These are phyloP conservation scores for Bembecia ichneumoniformis DNA, from an alignment of 2,888 invertebrate species.

Conservation along the genomic window DNA sequence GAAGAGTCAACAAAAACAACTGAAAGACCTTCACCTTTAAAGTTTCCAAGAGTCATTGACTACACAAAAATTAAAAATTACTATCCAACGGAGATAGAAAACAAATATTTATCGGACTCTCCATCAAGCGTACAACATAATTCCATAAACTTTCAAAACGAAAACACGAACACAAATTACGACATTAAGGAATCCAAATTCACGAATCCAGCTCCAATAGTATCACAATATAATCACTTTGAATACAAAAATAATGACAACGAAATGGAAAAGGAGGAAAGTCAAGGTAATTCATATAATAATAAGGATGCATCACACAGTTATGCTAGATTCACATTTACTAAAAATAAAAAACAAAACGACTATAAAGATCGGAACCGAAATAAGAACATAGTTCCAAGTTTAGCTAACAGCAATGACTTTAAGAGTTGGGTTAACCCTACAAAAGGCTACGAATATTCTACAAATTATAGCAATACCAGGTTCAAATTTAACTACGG, in stretches of 20 bases:
- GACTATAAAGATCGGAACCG: slow-evolving; percentile 45
- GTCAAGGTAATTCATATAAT: slow-evolving; percentile 17
- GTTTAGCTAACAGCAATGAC: slow-evolving; percentile 18
- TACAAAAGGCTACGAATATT: slow-evolving; percentile 46
- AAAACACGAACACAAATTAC: slow-evolving; percentile 20
- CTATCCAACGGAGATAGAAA: slow-evolving; percentile 40
- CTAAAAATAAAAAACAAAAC: slow-evolving; percentile 19
- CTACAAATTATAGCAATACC: slow-evolving; percentile 45
- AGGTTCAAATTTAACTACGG: slow-evolving; percentile 43
- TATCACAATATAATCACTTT: slow-evolving; percentile 14
- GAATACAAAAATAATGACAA: slow-evolving; percentile 27
- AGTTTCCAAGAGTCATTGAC: slow-evolving; percentile 52
- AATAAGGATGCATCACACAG: slow-evolving; percentile 23
- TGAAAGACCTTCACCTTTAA: slow-evolving; percentile 17
- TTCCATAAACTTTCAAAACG: slow-evolving; percentile 13
- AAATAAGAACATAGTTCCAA: slow-evolving; percentile 15
- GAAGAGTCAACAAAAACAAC: slow-evolving; percentile 28
- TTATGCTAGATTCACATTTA: slow-evolving; percentile 17
- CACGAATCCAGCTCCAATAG: slow-evolving; percentile 18
- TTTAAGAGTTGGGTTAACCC: slow-evolving; percentile 37
- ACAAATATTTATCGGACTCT: slow-evolving; percentile 27
- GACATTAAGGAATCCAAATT: slow-evolving; percentile 26
- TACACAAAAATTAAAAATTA: slow-evolving; percentile 46
- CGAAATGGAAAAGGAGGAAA: slow-evolving; percentile 18
- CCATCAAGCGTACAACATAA: slow-evolving; percentile 7